Conservation (phyloP, 2,113 vertebrate species). For the Epinephelus fuscoguttatus region DNA sequence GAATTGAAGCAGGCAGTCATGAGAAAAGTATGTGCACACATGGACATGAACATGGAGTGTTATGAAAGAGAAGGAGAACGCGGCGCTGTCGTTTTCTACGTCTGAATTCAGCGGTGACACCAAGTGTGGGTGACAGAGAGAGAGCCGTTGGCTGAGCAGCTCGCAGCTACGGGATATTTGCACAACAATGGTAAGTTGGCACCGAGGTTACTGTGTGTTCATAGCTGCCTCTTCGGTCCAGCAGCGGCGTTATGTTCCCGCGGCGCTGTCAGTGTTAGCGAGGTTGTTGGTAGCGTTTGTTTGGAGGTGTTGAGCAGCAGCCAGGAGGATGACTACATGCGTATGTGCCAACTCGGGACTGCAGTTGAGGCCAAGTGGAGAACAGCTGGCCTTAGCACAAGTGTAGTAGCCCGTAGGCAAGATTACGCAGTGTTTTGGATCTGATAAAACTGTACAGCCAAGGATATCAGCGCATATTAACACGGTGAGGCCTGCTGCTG, state of each 20-base stretch:
- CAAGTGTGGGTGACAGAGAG: not conserved
- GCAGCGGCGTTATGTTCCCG: not conserved
- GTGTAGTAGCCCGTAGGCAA: not conserved
- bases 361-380: slow-evolving; percentile 61
- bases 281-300: slow-evolving; percentile 17
- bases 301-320: slow-evolving; percentile 29
- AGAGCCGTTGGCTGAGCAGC: not conserved
- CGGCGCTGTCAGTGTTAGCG: slow-evolving; percentile 18
- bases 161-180: slow-evolving; percentile 42
- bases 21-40: slow-evolving; percentile 49
- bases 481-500: slow-evolving; percentile 31
- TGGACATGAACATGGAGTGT: slow-evolving; percentile 28
- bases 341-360: slow-evolving; percentile 61
- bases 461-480: not conserved
- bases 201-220: not conserved
- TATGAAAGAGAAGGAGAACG: not conserved
- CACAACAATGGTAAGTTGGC: slow-evolving; percentile 73
- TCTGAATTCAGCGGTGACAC: slow-evolving; percentile 13
- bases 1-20: slow-evolving; percentile 2
- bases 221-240: not conserved
- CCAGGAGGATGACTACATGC: slow-evolving; percentile 28
- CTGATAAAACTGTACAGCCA: not conserved
- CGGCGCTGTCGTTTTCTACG: not conserved
- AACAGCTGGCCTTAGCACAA: slow-evolving; percentile 56
- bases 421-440: not conserved